Evolutionary conservation across 2,113 vertebrate species (phyloP).

Genomic region (Odocoileus virginianus): DNA sequence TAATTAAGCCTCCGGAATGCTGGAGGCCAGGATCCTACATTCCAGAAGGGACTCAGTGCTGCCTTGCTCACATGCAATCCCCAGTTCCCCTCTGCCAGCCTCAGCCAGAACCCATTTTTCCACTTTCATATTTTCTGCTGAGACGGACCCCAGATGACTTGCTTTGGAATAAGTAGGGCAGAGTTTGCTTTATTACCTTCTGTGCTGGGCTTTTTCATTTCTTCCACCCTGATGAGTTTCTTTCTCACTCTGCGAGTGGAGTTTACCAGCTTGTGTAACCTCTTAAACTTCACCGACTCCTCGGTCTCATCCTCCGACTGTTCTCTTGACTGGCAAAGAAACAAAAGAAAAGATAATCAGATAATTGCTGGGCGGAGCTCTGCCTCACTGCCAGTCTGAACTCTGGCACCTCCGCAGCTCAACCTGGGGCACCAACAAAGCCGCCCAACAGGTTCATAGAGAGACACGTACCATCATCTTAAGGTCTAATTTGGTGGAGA

Average conservation of each 20-base stretch:
- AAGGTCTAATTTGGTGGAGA: constrained; percentile 66
- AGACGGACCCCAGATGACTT: background rate
- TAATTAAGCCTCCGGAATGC: background rate
- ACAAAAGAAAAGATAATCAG: constrained; percentile 79
- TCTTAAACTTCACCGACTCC: constrained; percentile 97
- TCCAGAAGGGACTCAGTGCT: background rate
- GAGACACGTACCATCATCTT: constrained; percentile 78
- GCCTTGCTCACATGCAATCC: background rate
- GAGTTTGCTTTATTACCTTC: constrained; percentile 84
- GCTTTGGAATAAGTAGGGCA: background rate
- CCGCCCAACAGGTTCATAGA: background rate
- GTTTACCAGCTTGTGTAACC: constrained; percentile 97
- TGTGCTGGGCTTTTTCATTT: constrained; percentile 91
- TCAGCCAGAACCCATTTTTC: background rate
- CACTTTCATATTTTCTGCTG: background rate
- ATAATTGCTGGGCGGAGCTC: constrained; percentile 29
- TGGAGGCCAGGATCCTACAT: background rate
- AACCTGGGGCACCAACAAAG: background rate
- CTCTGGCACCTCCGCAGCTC: background rate
- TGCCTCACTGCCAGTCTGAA: background rate
- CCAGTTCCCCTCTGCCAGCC: background rate
- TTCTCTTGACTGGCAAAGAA: constrained; percentile 92
- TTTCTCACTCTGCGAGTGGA: constrained; percentile 96
- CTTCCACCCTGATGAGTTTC: constrained; percentile 97
- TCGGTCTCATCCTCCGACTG: constrained; percentile 98